Conservation (phyloP, 2,797 vertebrate species). For the Crax fasciolata region DNA sequence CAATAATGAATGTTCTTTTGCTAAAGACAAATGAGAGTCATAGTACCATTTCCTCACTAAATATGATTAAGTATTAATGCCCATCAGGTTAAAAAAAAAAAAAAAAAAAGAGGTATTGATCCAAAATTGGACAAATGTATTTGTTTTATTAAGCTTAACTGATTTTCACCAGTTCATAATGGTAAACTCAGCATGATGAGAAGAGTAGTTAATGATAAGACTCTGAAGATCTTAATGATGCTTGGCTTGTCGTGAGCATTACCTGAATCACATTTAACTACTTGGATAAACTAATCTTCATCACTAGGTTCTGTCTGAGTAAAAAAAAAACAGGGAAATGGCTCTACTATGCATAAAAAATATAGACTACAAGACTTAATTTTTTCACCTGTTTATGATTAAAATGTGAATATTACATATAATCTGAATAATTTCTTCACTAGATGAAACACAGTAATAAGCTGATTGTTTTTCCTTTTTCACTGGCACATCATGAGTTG, state of each 20-base stretch:
- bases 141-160: constrained; percentile 11
- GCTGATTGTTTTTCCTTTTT: not conserved
- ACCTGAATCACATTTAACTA: constrained; percentile 40
- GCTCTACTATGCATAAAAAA: not conserved
- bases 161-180: constrained; percentile 15
- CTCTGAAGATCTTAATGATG: constrained; percentile 58
- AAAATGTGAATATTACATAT: not conserved
- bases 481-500: not conserved
- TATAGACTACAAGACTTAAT: not conserved
- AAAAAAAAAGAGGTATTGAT: constrained; percentile 30
- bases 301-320: constrained; percentile 21
- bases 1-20: constrained; percentile 47
- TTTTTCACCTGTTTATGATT: not conserved
- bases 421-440: not conserved
- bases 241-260: constrained; percentile 38
- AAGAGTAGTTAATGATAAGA: constrained; percentile 39
- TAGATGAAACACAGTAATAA: not conserved
- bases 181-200: constrained; percentile 20
- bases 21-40: constrained; percentile 33
- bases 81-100: not conserved
- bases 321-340: constrained; percentile 49
- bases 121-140: constrained; percentile 27
- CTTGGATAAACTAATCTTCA: constrained; percentile 60
- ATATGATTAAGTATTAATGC: constrained; percentile 69
- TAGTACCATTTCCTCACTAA: constrained; percentile 10